Conservation (phyloP, 1,140 invertebrate species). For the Goniozus legneri region DNA sequence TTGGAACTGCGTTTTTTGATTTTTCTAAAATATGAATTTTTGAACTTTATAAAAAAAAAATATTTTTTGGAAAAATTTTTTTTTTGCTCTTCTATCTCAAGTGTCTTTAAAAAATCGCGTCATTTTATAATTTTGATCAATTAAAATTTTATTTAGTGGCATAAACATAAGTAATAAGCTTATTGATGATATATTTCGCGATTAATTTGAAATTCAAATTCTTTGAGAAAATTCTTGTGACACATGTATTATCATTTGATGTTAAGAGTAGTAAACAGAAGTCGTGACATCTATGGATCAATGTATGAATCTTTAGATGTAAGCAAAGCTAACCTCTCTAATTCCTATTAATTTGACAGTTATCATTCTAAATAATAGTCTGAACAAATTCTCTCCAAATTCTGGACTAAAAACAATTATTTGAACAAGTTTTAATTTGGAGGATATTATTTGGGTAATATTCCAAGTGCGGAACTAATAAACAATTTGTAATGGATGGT, state of each 20-base stretch:
- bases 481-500: constrained; percentile 12
- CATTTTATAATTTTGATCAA: background rate
- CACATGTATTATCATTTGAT: too few species aligned
- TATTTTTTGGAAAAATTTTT: too few species aligned
- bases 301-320: background rate
- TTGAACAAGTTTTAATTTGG: background rate
- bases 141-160: background rate
- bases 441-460: too few species aligned
- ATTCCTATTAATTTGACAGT: background rate
- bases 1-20: background rate
- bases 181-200: background rate
- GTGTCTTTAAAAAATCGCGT: background rate
- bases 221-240: background rate
- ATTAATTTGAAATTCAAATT: background rate
- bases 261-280: too few species aligned
- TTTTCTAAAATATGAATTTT: background rate
- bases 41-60: background rate
- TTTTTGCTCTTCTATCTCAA: background rate
- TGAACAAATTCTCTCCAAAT: too few species aligned
- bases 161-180: background rate
- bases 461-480: constrained; percentile 1
- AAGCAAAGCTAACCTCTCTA: background rate
- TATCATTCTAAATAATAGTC: too few species aligned
- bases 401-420: background rate
- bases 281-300: background rate